These are phyloP conservation scores for Tromatobia lineatoria DNA, from an alignment of 2,888 invertebrate species.

Conservation along the genomic window DNA sequence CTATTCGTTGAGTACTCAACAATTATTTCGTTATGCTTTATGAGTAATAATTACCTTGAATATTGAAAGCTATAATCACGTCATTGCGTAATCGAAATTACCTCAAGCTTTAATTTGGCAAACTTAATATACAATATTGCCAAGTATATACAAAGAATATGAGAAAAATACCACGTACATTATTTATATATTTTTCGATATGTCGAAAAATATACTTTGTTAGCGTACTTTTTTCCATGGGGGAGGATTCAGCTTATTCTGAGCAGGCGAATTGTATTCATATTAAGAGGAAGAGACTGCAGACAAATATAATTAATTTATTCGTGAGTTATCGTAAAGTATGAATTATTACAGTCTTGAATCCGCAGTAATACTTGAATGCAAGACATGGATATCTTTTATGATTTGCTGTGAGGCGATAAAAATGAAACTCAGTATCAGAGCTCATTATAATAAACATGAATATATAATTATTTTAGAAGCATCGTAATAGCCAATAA, in stretches of 20 bases:
- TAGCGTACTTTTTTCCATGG: no score
- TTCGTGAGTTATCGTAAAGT: constrained; percentile 5
- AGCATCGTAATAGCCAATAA: constrained; percentile 6
- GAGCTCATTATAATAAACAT: background rate
- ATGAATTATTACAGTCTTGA: constrained; percentile 21
- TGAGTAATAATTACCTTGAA: no score
- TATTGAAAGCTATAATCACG: no score
- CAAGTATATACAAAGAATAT: no score
- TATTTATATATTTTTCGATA: no score
- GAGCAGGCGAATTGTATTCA: background rate
- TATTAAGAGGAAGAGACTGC: constrained; percentile 1
- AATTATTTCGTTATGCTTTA: no score
- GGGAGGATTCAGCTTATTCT: constrained; percentile 20
- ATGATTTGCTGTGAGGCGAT: background rate
- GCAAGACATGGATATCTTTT: background rate
- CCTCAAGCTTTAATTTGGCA: no score
- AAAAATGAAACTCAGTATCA: constrained; percentile 3
- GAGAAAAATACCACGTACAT: no score
- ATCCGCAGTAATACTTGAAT: constrained; percentile 10
- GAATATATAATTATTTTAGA: constrained; percentile 2
- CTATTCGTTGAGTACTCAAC: no score
- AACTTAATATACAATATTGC: no score
- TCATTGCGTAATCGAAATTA: no score
- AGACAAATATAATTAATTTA: constrained; percentile 32
- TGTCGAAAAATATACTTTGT: no score